Conservation (phyloP, 1,140 invertebrate species). For the Drosophila nannoptera region DNA sequence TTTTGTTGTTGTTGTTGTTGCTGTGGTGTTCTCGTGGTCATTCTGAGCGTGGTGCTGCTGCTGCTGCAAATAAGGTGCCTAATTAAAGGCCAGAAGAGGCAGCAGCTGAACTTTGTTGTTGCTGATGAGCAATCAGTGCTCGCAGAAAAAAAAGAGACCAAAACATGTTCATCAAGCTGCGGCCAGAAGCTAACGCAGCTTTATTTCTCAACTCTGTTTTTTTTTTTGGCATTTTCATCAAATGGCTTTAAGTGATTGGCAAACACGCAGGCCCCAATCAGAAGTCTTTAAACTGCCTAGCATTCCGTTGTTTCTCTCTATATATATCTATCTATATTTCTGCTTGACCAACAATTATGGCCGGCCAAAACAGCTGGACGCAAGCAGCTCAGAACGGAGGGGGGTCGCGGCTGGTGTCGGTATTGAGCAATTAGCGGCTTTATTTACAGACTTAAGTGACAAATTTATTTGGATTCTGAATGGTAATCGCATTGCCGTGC, state of each 20-base stretch:
- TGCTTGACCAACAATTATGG: slow-evolving; percentile 48
- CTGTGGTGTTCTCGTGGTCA: slow-evolving; percentile 15
- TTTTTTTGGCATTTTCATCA: slow-evolving; percentile 30
- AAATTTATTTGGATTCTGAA: slow-evolving; percentile 58
- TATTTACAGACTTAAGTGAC: slow-evolving; percentile 64
- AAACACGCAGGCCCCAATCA: slow-evolving; percentile 57
- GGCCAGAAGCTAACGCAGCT: neutral
- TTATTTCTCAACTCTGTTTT: neutral
- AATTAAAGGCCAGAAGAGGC: slow-evolving; percentile 47
- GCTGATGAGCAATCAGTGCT: slow-evolving; percentile 59
- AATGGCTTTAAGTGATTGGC: slow-evolving; percentile 60
- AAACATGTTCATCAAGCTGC: slow-evolving; percentile 57
- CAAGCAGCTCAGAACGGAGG: neutral
- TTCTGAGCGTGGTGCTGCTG: neutral
- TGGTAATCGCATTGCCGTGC: slow-evolving; percentile 45
- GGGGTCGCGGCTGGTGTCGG: neutral
- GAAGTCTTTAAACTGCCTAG: slow-evolving; percentile 30
- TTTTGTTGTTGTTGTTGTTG: slow-evolving; percentile 14
- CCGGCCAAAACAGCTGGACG: slow-evolving; percentile 32
- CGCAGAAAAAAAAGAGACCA: slow-evolving; percentile 25
- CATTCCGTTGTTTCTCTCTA: slow-evolving; percentile 17
- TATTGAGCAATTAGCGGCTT: slow-evolving; percentile 63
- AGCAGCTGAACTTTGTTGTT: slow-evolving; percentile 12
- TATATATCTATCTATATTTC: slow-evolving; percentile 11
- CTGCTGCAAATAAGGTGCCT: slow-evolving; percentile 64